A percentile compares a stretch with the other conserved stretches of the same genome.
Evolutionary conservation across 2,888 invertebrate species (phyloP).

Genomic region (Germaria angustata): DNA sequence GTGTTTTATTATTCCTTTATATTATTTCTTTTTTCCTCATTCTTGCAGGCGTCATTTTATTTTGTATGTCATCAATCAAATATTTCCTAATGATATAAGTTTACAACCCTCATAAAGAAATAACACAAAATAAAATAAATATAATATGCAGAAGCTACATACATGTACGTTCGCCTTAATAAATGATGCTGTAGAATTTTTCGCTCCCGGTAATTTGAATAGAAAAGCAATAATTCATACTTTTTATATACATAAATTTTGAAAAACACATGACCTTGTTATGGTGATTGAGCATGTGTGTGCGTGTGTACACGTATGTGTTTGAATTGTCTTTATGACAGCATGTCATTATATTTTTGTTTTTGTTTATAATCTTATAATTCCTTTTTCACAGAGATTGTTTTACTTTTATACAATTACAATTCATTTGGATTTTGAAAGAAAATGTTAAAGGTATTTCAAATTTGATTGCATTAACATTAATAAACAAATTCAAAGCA

Average conservation of each 20-base stretch:
- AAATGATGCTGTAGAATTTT: constrained; percentile 47
- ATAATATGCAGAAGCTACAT: neutral
- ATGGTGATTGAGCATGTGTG: neutral
- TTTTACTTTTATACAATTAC: neutral
- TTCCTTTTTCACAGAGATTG: neutral
- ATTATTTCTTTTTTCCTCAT: neutral
- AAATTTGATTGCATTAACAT: neutral
- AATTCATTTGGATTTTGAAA: neutral
- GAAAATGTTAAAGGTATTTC: neutral
- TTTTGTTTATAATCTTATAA: constrained; percentile 7
- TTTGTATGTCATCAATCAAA: constrained; percentile 68
- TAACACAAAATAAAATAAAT: constrained; percentile 1
- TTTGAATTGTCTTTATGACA: neutral
- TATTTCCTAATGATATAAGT: constrained; percentile 65
- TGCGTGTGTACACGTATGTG: neutral
- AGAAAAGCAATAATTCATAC: constrained; percentile 49
- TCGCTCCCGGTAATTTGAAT: constrained; percentile 47
- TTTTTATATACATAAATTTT: neutral
- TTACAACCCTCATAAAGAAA: constrained; percentile 49
- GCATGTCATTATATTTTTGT: neutral
- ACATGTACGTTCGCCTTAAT: neutral
- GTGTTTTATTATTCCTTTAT: too few relatives aligned
- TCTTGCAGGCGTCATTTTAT: constrained; percentile 52
- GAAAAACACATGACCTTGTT: constrained; percentile 8
- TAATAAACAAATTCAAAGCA: neutral